These are phyloP conservation scores for Solen grandis DNA, from an alignment of 1,140 invertebrate species.

Conservation along the genomic window DNA sequence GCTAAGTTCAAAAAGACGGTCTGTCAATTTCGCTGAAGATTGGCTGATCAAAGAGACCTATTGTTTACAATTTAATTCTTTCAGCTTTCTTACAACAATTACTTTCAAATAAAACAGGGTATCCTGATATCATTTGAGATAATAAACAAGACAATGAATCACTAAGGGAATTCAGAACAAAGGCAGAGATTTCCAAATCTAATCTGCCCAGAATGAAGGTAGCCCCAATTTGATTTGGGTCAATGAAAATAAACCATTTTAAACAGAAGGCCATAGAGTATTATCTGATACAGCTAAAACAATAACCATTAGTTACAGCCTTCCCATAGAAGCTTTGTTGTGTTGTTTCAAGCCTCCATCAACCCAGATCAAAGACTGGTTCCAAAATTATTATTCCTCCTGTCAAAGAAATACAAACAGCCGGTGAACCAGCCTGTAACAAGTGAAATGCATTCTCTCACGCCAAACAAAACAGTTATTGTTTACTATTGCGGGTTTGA, in stretches of 20 bases:
- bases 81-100: slow-evolving; percentile 54
- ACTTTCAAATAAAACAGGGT: slow-evolving; percentile 53
- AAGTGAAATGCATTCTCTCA: slow-evolving; percentile 32
- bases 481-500: slow-evolving; percentile 3
- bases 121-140: slow-evolving; percentile 53
- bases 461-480: slow-evolving; percentile 44
- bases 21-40: background rate
- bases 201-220: slow-evolving; percentile 37
- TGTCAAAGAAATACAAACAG: slow-evolving; percentile 48
- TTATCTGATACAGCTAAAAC: slow-evolving; percentile 50
- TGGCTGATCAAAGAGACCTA: slow-evolving; percentile 37
- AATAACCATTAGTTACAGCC: slow-evolving; percentile 44
- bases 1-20: background rate
- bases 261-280: slow-evolving; percentile 15
- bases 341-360: slow-evolving; percentile 51
- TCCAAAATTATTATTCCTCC: slow-evolving; percentile 47
- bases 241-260: slow-evolving; percentile 55
- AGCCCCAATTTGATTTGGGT: slow-evolving; percentile 55
- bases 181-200: slow-evolving; percentile 36
- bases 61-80: slow-evolving; percentile 58
- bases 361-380: slow-evolving; percentile 52
- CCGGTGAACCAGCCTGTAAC: slow-evolving; percentile 43
- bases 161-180: slow-evolving; percentile 31
- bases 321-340: slow-evolving; percentile 34
- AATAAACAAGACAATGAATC: slow-evolving; percentile 49